Base-by-base conservation (phyloP, 2,888 invertebrate genomes). In the Philonicus albiceps region DNA sequence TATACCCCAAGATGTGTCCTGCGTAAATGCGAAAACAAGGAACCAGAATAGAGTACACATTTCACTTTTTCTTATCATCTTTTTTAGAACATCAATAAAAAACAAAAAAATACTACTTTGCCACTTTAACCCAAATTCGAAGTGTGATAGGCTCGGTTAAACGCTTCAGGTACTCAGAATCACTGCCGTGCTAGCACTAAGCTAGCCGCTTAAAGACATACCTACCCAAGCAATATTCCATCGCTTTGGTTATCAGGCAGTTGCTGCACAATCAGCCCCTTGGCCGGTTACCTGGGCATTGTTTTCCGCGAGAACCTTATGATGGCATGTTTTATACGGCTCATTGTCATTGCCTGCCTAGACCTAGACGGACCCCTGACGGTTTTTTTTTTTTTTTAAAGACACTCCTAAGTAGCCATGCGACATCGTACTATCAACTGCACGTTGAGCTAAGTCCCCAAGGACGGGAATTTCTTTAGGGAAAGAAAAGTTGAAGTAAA, bases 241-340 rank as follows among this genome's bases (percentile, higher is more conserved):
- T n/a, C 64, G 37, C 55, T 81, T 34, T 83, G 86, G 78, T 86
- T 80, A 72, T 87, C 34, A 86, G 73, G 27, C 22, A 22, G 19
- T 2, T 73, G 78, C 30, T 76, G 75, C 22, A 72, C 78, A 85
- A 55, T 84, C 43, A 43, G 84, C 76, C 34, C 76, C 87, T 83
- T 73, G 37, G 72, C 34, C 6, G 19, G 40, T 3, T 19, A 64
- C 64, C 7, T 64, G 30, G 73, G 86, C 76, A 88, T 88, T 88
- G 88, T 88, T 87, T 88, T 83, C 87, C 75, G 72, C 86, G 88
- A 88, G 88, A 88, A 88, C 83, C 31, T 53, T 31, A 22, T 19
- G 37, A 22, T 49, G 37, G 73, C 22, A 73, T 30, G 72, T 22
- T 43, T 22, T 43, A 7, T 49, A 16, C 30, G 22, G 16, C 43